phyloP scores from a whole-genome alignment of 2,797 vertebrate genomes.

The Enteromius unitaeniatus region DNA sequence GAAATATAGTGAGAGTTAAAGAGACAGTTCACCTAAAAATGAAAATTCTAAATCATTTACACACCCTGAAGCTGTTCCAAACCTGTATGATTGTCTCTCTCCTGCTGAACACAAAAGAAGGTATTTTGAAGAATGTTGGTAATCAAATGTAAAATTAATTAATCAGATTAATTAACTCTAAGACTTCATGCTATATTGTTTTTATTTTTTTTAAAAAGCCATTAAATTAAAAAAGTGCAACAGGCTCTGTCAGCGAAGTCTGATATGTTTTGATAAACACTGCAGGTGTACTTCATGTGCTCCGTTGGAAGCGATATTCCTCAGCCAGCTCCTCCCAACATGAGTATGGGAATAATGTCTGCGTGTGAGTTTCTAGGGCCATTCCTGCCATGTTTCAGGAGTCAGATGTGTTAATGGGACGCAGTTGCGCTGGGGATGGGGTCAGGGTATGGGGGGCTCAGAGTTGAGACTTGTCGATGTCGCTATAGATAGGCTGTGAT shows the following conservation, averaged over 20 bases:
- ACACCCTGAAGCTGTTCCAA: background rate
- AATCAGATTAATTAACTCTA: background rate
- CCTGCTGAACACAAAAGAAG: background rate
- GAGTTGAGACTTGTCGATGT: constrained; percentile 40
- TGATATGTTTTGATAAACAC: constrained; percentile 29
- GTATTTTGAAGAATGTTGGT: background rate
- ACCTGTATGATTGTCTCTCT: background rate
- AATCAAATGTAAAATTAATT: background rate
- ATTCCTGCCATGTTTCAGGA: constrained; percentile 45
- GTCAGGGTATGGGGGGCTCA: background rate
- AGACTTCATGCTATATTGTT: background rate
- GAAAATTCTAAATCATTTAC: background rate
- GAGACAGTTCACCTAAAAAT: background rate
- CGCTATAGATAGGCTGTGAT: constrained; percentile 60
- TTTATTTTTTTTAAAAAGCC: too few relatives aligned
- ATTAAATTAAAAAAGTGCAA: too few relatives aligned
- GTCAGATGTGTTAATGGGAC: constrained; percentile 51
- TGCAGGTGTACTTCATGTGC: background rate
- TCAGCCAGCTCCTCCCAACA: constrained; percentile 30
- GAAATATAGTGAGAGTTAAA: constrained; percentile 25
- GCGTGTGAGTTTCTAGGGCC: constrained; percentile 24
- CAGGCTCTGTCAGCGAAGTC: background rate
- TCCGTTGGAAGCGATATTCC: background rate
- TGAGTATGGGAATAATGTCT: constrained; percentile 37
- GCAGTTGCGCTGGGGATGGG: background rate